phyloP scores from a whole-genome alignment of 2,797 vertebrate genomes.

The Ctenosaura bakeri region DNA sequence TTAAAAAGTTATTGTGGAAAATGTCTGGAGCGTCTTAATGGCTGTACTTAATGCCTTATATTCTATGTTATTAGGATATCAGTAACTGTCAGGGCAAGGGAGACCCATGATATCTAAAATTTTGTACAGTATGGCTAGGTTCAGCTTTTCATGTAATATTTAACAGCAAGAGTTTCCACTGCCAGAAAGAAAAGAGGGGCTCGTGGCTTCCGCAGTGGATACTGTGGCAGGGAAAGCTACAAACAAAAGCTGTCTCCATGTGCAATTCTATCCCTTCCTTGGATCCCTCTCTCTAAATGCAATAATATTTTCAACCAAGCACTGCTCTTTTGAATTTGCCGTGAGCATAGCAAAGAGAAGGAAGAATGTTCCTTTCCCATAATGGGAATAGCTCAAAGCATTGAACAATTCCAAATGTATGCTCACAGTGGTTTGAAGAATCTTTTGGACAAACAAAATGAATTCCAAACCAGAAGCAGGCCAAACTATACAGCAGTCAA shows the following conservation, averaged over 20 bases:
- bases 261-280: background rate
- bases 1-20: conserved; percentile 31
- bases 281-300: background rate
- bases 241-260: background rate
- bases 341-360: background rate
- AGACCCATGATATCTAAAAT: background rate
- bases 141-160: background rate
- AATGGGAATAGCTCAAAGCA: background rate
- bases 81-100: background rate
- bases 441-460: background rate
- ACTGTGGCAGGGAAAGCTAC: background rate
- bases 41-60: conserved; percentile 2
- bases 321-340: background rate
- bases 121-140: background rate
- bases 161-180: background rate
- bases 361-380: background rate
- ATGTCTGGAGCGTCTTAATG: conserved; percentile 48
- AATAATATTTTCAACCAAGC: background rate
- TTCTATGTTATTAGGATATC: background rate
- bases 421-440: background rate
- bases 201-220: background rate
- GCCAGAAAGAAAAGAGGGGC: background rate
- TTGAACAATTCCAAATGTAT: background rate
- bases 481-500: background rate
- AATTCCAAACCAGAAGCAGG: background rate